Conservation (phyloP, 2,113 vertebrate species). For the Marmota monax region DNA sequence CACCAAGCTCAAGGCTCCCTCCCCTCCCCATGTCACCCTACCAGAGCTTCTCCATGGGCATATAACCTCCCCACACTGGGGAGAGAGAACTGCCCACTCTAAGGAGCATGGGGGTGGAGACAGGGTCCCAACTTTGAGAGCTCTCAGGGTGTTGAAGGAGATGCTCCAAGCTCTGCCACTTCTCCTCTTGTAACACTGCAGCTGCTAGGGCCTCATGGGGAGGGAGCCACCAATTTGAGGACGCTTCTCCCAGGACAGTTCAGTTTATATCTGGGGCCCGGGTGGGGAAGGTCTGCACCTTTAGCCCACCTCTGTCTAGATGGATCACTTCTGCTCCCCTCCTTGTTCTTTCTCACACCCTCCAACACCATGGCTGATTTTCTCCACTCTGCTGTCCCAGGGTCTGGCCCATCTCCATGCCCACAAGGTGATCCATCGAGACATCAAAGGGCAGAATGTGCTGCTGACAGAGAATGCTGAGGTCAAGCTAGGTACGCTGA, state of each 20-base stretch:
- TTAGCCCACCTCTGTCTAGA: background rate
- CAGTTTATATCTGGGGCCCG: background rate
- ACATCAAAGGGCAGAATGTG: slow-evolving; percentile 97
- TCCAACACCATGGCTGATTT: background rate
- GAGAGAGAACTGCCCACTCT: background rate
- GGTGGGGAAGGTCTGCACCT: background rate
- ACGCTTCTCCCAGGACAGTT: background rate
- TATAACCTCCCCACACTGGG: background rate
- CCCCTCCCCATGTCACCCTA: background rate
- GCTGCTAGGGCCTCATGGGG: background rate
- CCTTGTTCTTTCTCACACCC: background rate
- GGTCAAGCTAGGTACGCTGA: slow-evolving; percentile 93
- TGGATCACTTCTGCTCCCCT: too few relatives aligned
- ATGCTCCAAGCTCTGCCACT: background rate
- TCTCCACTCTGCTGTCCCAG: slow-evolving; percentile 80
- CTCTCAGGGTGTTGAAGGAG: background rate
- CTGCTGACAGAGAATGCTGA: slow-evolving; percentile 96
- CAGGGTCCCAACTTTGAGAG: background rate
- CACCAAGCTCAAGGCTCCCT: slow-evolving; percentile 24
- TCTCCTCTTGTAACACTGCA: background rate
- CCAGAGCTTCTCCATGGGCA: background rate
- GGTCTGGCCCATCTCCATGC: slow-evolving; percentile 95
- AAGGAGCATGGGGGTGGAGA: background rate
- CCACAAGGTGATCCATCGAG: slow-evolving; percentile 96
- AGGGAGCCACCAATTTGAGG: background rate